Base-by-base conservation (phyloP, 2,888 invertebrate species). In the Elmis aenea region DNA sequence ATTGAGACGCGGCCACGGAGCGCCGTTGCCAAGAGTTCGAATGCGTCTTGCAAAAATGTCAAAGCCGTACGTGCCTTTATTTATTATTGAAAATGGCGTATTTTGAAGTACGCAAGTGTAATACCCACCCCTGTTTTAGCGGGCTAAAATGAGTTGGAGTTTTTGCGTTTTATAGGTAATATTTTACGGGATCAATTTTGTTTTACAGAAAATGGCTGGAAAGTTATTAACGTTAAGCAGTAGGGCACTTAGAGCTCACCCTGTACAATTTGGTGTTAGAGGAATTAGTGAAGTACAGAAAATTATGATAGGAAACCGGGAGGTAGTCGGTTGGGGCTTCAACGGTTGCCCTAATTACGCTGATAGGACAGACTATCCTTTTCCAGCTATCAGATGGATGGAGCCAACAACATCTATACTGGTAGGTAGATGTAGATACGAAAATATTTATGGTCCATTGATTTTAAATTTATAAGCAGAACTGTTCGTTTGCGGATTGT, bases 371-470 rank as follows among this genome's bases (percentile, higher is more conserved):
- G 85, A 85, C 55, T 85, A 77, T 65, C 95, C 96, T 1, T 74
- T 88, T 71, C 94, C 96, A 10, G 86, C 93, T 4, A 77, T 96
- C 38, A 76, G 93, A 42, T 93, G 83, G 73, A n/a, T n/a, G n/a
- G 82, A 85, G 51, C 77, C 79, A 23, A 83, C 82, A 0, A 70
- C 83, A 1, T 89, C 89, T 48, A 64, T 89, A 34, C 69, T 76
- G 73, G 85, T 84, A 66, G 52, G 45, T 36, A 2, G n/a, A n/a
- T n/a, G n/a, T n/a, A n/a, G 12, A 14, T 15, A 15, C 3, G n/a
- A 10, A 12, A 13, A 8, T 26, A 10, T 8, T 18, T 9, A 13
- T 10, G 10, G 10, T 12, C 4, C 13, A 26, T 18, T 10, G 16
- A 18, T 18, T 28, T 18, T 18, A 15, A 4, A n/a, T 15, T 28